A percentile compares a stretch with the other conserved stretches of the same genome.
phyloP scores from a whole-genome alignment of 2,797 vertebrate species.

The Cyprinella venusta region DNA sequence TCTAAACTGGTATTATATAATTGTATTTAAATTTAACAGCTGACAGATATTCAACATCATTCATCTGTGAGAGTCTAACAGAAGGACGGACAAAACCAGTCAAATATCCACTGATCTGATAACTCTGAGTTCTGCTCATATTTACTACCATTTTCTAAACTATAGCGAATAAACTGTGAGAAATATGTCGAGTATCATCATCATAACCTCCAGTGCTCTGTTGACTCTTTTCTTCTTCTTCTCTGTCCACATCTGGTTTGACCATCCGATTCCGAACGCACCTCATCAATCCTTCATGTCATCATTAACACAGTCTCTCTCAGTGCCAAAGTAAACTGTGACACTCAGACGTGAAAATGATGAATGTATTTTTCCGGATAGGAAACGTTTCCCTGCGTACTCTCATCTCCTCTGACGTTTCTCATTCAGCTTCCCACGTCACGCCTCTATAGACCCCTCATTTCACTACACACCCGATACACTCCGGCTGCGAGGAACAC shows the following conservation, averaged over 20 bases:
- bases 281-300: constrained; percentile 81
- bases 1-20: too few relatives aligned
- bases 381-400: constrained; percentile 75
- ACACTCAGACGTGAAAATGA: constrained; percentile 79
- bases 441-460: constrained; percentile 29
- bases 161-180: too few relatives aligned
- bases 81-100: too few relatives aligned
- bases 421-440: constrained; percentile 70
- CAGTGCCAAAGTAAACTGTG: constrained; percentile 77
- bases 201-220: constrained; percentile 70
- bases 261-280: constrained; percentile 75
- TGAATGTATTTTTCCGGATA: constrained; percentile 81
- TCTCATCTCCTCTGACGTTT: constrained; percentile 74
- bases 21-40: too few relatives aligned
- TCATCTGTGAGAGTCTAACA: too few relatives aligned
- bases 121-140: too few relatives aligned
- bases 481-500: too few relatives aligned
- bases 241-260: constrained; percentile 78
- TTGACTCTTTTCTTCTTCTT: constrained; percentile 59
- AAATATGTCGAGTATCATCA: constrained; percentile 56
- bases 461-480: too few relatives aligned
- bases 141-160: too few relatives aligned
- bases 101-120: too few relatives aligned
- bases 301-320: constrained; percentile 76
- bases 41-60: too few relatives aligned